Percentiles rank a stretch among this genome's conserved stretches.
These are phyloP conservation scores for Pica pica DNA, from an alignment of 2,113 vertebrate genomes.

Conservation along the genomic window DNA sequence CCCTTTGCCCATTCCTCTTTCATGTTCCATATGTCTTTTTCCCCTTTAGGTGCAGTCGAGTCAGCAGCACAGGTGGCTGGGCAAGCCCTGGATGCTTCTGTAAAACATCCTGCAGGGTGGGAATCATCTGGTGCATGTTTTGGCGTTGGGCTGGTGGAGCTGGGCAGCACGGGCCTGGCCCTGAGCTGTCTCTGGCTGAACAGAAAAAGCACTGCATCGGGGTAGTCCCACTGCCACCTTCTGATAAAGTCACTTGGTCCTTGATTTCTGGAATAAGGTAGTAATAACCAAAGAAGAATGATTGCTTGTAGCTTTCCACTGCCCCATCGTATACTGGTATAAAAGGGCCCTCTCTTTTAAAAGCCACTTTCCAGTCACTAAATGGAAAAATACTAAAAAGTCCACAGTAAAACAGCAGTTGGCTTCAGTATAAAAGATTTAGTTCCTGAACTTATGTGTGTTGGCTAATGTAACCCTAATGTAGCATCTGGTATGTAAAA, in stretches of 20 bases:
- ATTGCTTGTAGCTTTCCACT: neutral
- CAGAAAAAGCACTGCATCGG: neutral
- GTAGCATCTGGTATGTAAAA: neutral
- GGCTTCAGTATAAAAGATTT: neutral
- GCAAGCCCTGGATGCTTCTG: neutral
- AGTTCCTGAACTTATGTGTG: neutral
- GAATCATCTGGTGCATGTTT: accelerated
- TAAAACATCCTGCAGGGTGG: accelerated
- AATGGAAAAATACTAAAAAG: neutral
- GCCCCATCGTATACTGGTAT: neutral
- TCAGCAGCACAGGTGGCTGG: neutral
- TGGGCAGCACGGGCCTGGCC: neutral
- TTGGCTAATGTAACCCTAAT: neutral
- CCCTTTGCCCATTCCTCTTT: neutral
- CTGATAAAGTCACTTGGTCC: neutral
- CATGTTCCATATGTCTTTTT: neutral
- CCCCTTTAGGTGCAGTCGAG: neutral
- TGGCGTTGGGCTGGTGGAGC: neutral
- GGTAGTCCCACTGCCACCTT: neutral
- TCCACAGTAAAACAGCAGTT: neutral
- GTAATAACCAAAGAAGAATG: neutral
- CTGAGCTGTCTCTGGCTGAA: neutral
- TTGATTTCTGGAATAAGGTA: neutral
- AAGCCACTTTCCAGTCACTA: neutral
- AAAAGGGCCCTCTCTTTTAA: neutral